Evolutionary conservation across 2,797 vertebrate species (phyloP), one percentile per base, ranked within the genome.

Genomic region (Tolypeutes matacus): DNA sequence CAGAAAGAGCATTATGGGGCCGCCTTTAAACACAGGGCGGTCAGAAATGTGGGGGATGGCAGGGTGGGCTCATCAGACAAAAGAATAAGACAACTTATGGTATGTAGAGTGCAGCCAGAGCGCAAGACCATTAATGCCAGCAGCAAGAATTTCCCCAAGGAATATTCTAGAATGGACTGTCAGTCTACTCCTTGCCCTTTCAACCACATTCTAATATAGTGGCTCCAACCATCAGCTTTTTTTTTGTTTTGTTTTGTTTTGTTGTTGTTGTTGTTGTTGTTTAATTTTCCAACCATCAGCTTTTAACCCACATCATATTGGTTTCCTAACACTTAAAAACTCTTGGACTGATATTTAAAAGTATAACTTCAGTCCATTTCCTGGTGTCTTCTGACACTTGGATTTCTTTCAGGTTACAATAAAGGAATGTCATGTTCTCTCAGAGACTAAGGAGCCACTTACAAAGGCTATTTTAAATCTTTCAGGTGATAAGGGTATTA

Each of bases 361-460:
- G 39, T 34, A 80, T 39, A 93, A 89, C 27, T 67, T 78, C 69
- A 94, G 89, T 91, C 42, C 34, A 85, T 93, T 96, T 85, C 69
- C 64, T 31, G 29, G 78, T 85, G 10, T 89, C 76, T 91, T 93
- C 72, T 94, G 65, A 85, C 18, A 85, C 64, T 88, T 89, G 70
- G 62, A 85, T 93, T 96, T 89, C 80, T 94, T 95, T 96, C 93
- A 69, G 72, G 53, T 95, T 95, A 75, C 86, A 95, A 58, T 81
- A 70, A 95, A 91, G 29, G 64, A 92, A 90, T 92, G 89, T 95
- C 86, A 89, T 92, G 49, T 46, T 72, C 87, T 95, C 67, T 86
- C n/a, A 96, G 64, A 77, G 83, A 77, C 49, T 23, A 86, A 76
- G 73, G 72, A 97, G 92, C 58, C 85, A 96, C 39, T 93, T 97